A percentile compares a stretch with the other conserved stretches of the same genome.
Conservation (phyloP, 2,113 vertebrate species). For the Oceanodroma tethys region DNA sequence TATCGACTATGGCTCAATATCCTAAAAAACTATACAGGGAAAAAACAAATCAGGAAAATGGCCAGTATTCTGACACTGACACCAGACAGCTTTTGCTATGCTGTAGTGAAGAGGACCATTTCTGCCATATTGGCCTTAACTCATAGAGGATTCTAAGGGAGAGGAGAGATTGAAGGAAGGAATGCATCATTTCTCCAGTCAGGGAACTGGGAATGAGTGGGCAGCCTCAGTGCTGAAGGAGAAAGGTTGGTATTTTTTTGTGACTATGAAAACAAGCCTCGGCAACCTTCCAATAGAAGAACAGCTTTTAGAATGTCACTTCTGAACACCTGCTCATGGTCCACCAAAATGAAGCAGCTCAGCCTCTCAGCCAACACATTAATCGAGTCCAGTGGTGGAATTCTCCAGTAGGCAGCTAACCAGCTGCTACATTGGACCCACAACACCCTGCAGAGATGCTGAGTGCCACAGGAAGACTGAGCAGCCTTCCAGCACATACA, state of each 20-base stretch:
- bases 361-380: background rate
- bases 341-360: background rate
- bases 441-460: background rate
- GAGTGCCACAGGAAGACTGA: background rate
- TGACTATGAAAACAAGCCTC: background rate
- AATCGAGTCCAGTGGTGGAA: background rate
- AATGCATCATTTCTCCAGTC: background rate
- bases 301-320: background rate
- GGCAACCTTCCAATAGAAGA: background rate
- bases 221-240: background rate
- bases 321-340: background rate
- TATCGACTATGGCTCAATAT: background rate
- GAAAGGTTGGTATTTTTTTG: background rate
- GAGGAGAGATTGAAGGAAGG: background rate
- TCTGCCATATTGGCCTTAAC: background rate
- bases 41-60: background rate
- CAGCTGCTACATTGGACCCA: background rate
- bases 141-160: background rate
- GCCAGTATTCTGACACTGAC: background rate
- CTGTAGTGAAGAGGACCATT: background rate
- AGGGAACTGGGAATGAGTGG: background rate
- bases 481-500: background rate
- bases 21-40: background rate
- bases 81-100: background rate
- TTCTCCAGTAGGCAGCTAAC: background rate